Evolutionary conservation across 2,797 vertebrate genomes (phyloP), one percentile per base, ranked within the genome.

Genomic region (Amblyraja radiata): DNA sequence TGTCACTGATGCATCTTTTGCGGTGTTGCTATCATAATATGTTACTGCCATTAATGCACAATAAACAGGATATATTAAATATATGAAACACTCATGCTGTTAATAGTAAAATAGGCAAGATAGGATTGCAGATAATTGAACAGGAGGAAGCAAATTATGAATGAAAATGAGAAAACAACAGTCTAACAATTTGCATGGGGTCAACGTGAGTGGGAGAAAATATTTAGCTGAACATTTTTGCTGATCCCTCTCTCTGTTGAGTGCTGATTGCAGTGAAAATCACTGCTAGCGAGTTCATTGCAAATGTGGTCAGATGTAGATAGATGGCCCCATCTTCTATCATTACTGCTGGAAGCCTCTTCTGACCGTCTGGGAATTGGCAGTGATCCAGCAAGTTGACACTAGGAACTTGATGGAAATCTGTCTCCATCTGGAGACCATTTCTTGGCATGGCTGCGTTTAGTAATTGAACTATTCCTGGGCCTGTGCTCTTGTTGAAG

Each of bases 1-100:
- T 88, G 63, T 32, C 54, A 63, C 84, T 88, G 84, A 68, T 8
- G 23, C 84, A 68, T 36, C 84, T 36, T 32, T 68, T 88, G 32
- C 88, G 32, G 84, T 88, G 84, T 39, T 88, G 63, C 58, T n/a
- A 58, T 63, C 83, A 86, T 63, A 68, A 68, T 68, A 68, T 86
- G 83, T 16, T 86, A 88, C 61, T 68, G 25, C 36, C 84, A 65
- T 36, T 68, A 36, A 2, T 68, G 25, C 18, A 63, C 18, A 68
- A 88, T 36, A 54, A 54, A 54, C 46, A 54, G 46, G 46, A 54
- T 6, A 68, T 36, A 88, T 68, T 9, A 21, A 88, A 68, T 32
- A 6, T 88, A 65, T 36, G 36, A 36, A 88, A 13, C 61, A 86
- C 28, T 65, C 58, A 68, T 65, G 68, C 61, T 36, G 36, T 18